phyloP scores from a whole-genome alignment of 2,797 vertebrate genomes.

The Pipistrellus pipistrellus region DNA sequence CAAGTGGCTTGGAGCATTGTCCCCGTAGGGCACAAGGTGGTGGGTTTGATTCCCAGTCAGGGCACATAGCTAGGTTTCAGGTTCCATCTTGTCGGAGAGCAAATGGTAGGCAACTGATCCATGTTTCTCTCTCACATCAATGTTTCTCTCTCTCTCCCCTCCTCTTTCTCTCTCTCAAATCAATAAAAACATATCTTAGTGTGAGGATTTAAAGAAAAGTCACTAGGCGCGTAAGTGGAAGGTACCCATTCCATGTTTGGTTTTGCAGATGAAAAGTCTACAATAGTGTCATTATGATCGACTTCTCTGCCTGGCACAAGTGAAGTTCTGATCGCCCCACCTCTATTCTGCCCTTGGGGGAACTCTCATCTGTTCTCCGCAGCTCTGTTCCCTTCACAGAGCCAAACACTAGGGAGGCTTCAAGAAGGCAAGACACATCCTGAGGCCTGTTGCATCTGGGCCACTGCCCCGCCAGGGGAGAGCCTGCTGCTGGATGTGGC shows the following conservation, averaged over 20 bases:
- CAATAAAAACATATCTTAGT: neutral
- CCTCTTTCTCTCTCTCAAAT: neutral
- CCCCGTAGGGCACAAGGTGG: neutral
- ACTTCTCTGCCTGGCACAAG: neutral
- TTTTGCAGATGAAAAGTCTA: neutral
- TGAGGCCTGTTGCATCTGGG: neutral
- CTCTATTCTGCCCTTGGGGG: neutral
- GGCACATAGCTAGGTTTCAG: too few species aligned
- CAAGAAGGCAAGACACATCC: neutral
- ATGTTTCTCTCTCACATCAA: neutral
- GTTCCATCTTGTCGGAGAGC: rapidly evolving
- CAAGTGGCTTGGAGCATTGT: neutral
- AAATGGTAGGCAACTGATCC: neutral
- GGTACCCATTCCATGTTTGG: neutral
- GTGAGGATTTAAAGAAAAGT: neutral
- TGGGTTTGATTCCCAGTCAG: too few species aligned
- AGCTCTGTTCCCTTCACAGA: neutral
- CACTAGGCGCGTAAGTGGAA: neutral
- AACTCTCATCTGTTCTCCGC: neutral
- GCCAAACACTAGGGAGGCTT: neutral
- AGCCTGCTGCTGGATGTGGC: neutral
- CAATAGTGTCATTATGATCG: neutral
- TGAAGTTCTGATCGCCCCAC: neutral
- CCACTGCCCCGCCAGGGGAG: too few species aligned
- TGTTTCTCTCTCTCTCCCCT: too few species aligned